Base-by-base conservation (phyloP, 2,888 invertebrate species). In the Aspidiotus destructor region DNA sequence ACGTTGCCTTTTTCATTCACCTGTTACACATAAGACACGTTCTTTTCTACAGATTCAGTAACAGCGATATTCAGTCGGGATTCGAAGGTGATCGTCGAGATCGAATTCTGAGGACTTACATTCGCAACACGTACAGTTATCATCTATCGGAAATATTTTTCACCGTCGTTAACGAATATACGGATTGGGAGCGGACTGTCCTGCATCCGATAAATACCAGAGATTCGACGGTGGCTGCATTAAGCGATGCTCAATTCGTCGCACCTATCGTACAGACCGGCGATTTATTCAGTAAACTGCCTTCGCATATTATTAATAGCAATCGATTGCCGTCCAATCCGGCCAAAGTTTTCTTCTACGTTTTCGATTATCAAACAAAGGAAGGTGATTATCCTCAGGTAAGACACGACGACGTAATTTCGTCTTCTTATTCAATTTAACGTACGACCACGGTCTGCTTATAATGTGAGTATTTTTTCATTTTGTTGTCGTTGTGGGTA, bases 131-230 rank as follows among this genome's bases (percentile, higher is more conserved):
- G 44, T 98, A 92, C 80, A 89, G 89, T 72, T 96, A 91, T 80
- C 97, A 98, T 78, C 83, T 95, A 74, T 93, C 92, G 76, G 96
- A 97, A 80, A 95, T 98, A 75, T 94, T 94, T 81, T 91, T 91
- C 78, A 93, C 97, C 11, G 75, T 77, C 69, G 89, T 93, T 73
- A 96, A 96, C 78, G 96, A 97, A 76, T 98, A 98, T 80, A 97
- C 96, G 70, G 95, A 97, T 78, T 98, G 97, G 97, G 92, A 92
- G 78, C 82, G 88, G 77, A 92, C 92, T 74, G 89, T 91, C 42
- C 57, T 71, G 15, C 92, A 91, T 78, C 92, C 92, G 60, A 88
- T 90, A 74, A 92, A 90, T 75, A 89, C 90, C 8, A 82, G 92
- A 71, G 92, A 93, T 76, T 88, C 92, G 11, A 89, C 93, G 6